These are phyloP conservation scores for Theocolax elegans DNA, from an alignment of 1,140 invertebrate genomes.

Conservation along the genomic window DNA sequence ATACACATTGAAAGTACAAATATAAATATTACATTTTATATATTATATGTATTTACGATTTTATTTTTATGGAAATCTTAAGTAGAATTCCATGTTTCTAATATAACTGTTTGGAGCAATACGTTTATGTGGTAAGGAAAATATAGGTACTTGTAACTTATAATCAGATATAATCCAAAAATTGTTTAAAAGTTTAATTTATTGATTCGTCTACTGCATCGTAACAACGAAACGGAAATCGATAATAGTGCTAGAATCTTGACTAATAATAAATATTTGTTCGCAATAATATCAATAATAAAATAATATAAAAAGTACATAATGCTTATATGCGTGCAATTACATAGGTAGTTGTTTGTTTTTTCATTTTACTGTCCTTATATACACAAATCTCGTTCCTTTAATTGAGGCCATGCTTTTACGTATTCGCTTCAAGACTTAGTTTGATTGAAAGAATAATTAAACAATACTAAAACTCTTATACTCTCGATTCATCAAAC, in stretches of 20 bases:
- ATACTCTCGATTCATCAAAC: slow-evolving; percentile 10
- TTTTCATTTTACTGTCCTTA: slow-evolving; percentile 27
- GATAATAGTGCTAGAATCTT: slow-evolving; percentile 34
- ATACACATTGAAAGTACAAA: no score
- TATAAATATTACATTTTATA: no score
- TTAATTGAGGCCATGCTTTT: slow-evolving; percentile 33
- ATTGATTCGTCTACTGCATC: slow-evolving; percentile 32
- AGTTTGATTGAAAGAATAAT: slow-evolving; percentile 23
- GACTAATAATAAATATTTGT: slow-evolving; percentile 42
- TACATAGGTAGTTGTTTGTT: no score
- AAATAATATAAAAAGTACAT: slow-evolving; percentile 40
- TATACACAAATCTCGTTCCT: slow-evolving; percentile 33
- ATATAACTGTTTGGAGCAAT: no score
- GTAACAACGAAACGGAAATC: slow-evolving; percentile 34
- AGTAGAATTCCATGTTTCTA: no score
- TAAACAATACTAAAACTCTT: slow-evolving; percentile 9
- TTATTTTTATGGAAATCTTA: no score
- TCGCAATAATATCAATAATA: slow-evolving; percentile 39
- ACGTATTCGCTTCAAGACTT: slow-evolving; percentile 25
- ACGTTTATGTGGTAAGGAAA: no score
- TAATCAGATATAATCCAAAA: neutral
- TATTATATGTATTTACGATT: no score
- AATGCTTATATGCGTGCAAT: slow-evolving; percentile 28
- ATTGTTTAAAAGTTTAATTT: slow-evolving; percentile 38
- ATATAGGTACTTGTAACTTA: no score